Base-by-base conservation (phyloP, 2,113 vertebrate species). In the Mirounga angustirostris region DNA sequence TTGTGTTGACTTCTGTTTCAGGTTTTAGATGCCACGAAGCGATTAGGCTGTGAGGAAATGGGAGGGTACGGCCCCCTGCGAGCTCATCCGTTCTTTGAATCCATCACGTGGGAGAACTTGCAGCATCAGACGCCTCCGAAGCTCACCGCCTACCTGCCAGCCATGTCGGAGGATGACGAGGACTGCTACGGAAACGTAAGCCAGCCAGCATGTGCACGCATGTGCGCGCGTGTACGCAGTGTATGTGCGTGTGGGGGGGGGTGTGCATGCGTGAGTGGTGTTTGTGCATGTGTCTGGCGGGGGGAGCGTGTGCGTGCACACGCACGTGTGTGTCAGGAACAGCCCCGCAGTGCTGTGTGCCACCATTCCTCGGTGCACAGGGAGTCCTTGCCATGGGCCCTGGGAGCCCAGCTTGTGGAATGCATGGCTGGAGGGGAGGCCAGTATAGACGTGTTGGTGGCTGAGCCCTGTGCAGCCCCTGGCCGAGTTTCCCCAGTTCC, bases 151-250 rank as follows among this genome's bases (percentile, higher is more conserved):
- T 99, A 99, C 98, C 98, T 99, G 95, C 99, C 99, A 7, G 99
- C 99, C 58, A 99, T 99, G 99, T 99, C 99, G 0, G 99, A 99
- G 95, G 99, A 99, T 59, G 99, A 99, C 30, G 99, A 99, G 98
- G 99, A 99, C 98, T 99, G 99, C 99, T 99, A 99, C 4, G 99
- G 99, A 98, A 99, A 99, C 22, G 99, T 99, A 98, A 98, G 99
- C 96, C 2, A 3, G 56, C 61, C 5, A 50, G 22, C 74, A 1
- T 16, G 43, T 8, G 43, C 1, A 28, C 0, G 8, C 46, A 46
- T 52, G 52, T 52, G 52, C 52, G 52, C 3, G 52, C 52, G 13
- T 52, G 52, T 12, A 50, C 3, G 52, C 2, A 4, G 24, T 61
- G 24, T 33, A 11, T 7, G 63, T 67, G 7, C 6, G 52, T 63